Percentiles rank a stretch among this genome's conserved stretches.
phyloP scores from a whole-genome alignment of 2,888 invertebrate species.

The Patella depressa region DNA sequence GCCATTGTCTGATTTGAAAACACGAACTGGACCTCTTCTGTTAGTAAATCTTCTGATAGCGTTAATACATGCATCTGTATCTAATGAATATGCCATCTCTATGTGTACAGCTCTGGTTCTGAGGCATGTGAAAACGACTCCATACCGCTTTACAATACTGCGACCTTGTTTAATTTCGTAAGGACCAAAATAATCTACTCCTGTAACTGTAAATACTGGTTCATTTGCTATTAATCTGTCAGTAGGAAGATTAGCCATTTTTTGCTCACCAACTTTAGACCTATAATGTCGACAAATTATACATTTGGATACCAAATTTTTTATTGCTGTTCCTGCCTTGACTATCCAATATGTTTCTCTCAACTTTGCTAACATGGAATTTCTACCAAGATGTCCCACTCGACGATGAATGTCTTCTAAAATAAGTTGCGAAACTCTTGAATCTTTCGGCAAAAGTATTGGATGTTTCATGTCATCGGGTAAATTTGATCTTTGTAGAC shows the following conservation, averaged over 20 bases:
- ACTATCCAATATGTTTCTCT: too few species aligned
- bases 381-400: too few species aligned
- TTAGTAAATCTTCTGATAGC: conserved; percentile 29
- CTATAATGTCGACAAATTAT: conserved; percentile 6
- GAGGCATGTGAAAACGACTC: conserved; percentile 33
- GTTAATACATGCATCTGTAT: too few species aligned
- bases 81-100: conserved; percentile 19
- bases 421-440: too few species aligned
- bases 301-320: conserved; percentile 18
- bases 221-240: conserved; percentile 11
- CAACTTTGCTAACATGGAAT: too few species aligned
- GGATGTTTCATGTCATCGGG: too few species aligned
- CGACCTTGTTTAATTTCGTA: conserved; percentile 31
- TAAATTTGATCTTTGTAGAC: too few species aligned
- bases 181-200: conserved; percentile 33
- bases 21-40: conserved; percentile 22
- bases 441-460: too few species aligned
- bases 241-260: conserved; percentile 18
- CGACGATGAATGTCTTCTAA: too few species aligned
- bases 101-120: conserved; percentile 29
- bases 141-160: conserved; percentile 28
- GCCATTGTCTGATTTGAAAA: conserved; percentile 31
- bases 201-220: conserved; percentile 21
- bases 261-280: background rate
- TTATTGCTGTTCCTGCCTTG: conserved; percentile 32